phyloP scores from a whole-genome alignment of 2,888 invertebrate species.

The Esperia sulphurella region DNA sequence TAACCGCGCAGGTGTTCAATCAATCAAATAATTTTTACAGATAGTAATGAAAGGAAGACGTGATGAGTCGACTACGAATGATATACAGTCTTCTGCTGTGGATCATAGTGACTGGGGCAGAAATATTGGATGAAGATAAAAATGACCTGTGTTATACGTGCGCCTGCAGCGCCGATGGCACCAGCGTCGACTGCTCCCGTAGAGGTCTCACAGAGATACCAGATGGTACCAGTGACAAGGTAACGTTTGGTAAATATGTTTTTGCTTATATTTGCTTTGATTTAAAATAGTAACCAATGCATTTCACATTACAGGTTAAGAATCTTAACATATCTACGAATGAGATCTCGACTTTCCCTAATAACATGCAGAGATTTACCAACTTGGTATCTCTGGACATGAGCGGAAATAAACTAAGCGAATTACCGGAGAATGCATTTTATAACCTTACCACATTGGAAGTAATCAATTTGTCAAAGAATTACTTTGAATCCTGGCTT shows the following conservation, averaged over 20 bases:
- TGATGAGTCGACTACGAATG: slow-evolving; percentile 45
- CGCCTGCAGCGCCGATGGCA: slow-evolving; percentile 47
- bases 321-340: slow-evolving; percentile 84
- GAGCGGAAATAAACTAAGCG: slow-evolving; percentile 73
- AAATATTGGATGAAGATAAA: slow-evolving; percentile 43
- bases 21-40: slow-evolving; percentile 37
- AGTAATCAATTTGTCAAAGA: slow-evolving; percentile 81
- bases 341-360: slow-evolving; percentile 77
- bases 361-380: slow-evolving; percentile 38
- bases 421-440: slow-evolving; percentile 67
- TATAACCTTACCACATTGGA: slow-evolving; percentile 76
- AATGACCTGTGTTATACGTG: slow-evolving; percentile 56
- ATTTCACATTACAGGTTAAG: slow-evolving; percentile 70
- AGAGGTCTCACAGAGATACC: slow-evolving; percentile 67
- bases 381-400: slow-evolving; percentile 53
- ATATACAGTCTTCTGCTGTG: slow-evolving; percentile 38
- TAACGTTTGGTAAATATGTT: slow-evolving; percentile 21
- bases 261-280: neutral
- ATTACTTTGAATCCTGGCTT: slow-evolving; percentile 80
- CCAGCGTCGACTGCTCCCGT: slow-evolving; percentile 58
- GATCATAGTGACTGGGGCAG: slow-evolving; percentile 31
- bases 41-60: slow-evolving; percentile 59
- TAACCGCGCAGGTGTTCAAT: slow-evolving; percentile 41
- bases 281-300: slow-evolving; percentile 23
- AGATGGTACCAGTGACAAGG: slow-evolving; percentile 53